These are phyloP conservation scores for Philotrypesis tridentata DNA, from an alignment of 1,140 invertebrate genomes.

Conservation along the genomic window DNA sequence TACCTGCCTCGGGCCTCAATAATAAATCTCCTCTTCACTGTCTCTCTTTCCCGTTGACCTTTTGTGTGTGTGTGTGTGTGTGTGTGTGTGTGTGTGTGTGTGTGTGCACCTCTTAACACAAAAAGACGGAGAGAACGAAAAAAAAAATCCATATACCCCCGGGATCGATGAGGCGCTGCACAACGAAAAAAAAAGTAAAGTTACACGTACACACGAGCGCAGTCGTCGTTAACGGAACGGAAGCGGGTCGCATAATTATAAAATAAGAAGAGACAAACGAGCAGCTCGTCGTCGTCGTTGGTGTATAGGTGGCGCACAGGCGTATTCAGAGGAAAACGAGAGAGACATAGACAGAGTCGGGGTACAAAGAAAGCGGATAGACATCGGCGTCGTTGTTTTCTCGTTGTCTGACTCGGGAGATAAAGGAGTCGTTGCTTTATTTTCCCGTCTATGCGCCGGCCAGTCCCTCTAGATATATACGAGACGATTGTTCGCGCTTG, in stretches of 20 bases:
- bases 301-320: not conserved
- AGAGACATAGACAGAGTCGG: not conserved
- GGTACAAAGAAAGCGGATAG: not conserved
- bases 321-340: no score
- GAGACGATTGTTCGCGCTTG: no score
- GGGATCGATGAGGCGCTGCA: not conserved
- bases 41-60: not conserved
- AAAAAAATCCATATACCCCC: not conserved
- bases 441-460: no score
- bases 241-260: not conserved
- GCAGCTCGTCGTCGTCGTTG: no score
- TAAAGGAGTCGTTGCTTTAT: not conserved
- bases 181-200: not conserved
- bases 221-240: conserved; percentile 9
- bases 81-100: no score
- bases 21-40: conserved; percentile 3
- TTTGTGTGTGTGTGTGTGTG: no score
- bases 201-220: no score
- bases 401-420: not conserved
- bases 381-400: not conserved
- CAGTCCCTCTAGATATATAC: no score
- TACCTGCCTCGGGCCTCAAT: conserved; percentile 6
- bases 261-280: not conserved
- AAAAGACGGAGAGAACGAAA: not conserved
- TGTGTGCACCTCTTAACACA: no score